These are phyloP conservation scores for Brachionus calyciflorus DNA, from an alignment of 1,140 invertebrate species.

Conservation along the genomic window DNA sequence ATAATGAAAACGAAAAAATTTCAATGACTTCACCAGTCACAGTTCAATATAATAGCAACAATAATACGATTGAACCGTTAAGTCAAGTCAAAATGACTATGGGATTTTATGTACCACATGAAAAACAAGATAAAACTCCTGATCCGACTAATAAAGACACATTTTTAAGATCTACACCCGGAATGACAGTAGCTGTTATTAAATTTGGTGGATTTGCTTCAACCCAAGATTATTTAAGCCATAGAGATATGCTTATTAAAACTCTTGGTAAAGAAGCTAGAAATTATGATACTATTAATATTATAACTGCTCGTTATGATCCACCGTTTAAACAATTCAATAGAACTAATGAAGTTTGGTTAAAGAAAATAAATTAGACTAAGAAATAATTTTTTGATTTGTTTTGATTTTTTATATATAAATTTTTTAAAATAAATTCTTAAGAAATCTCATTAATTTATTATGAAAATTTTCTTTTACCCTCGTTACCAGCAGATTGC, in stretches of 20 bases:
- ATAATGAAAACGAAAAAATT: conserved; percentile 49
- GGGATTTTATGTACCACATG: conserved; percentile 9
- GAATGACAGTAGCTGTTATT: conserved; percentile 2
- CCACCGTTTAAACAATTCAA: conserved; percentile 51
- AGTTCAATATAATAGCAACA: neutral
- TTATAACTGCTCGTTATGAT: conserved; percentile 52
- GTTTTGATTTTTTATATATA: no score
- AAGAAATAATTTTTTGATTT: neutral
- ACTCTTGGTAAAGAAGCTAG: conserved; percentile 2
- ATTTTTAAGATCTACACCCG: neutral
- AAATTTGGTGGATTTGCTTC: conserved; percentile 31
- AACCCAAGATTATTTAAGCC: conserved; percentile 1
- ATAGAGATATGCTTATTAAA: neutral
- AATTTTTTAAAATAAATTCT: no score
- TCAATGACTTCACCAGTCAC: conserved; percentile 26
- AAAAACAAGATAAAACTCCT: conserved; percentile 6
- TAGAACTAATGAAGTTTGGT: conserved; percentile 55
- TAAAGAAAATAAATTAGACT: neutral
- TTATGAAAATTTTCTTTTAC: no score
- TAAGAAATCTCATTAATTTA: no score
- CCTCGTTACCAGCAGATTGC: no score
- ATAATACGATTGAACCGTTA: neutral
- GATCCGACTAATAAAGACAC: neutral
- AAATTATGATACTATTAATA: conserved; percentile 29
- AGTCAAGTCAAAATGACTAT: conserved; percentile 13